Evolutionary conservation across 2,113 vertebrate genomes (phyloP).

Genomic region (Myotis lucifugus): DNA sequence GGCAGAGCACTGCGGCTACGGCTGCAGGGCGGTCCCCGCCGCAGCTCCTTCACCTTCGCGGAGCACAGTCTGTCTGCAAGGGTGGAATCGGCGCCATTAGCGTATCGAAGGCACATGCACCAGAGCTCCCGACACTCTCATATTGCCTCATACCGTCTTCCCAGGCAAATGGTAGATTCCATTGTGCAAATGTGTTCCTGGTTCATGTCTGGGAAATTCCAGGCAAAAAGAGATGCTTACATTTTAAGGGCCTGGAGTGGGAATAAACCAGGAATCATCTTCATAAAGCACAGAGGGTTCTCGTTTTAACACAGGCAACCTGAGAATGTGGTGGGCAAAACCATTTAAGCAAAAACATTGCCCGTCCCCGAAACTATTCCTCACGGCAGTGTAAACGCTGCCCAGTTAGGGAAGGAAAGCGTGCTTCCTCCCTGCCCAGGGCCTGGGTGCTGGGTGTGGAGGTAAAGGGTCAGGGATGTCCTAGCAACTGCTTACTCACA

Average conservation of each 20-base stretch:
- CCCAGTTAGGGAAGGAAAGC: background rate
- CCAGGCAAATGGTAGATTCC: conserved; percentile 12
- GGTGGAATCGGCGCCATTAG: conserved; percentile 9
- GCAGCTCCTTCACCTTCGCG: conserved; percentile 12
- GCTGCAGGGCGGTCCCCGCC: conserved; percentile 64
- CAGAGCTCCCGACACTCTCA: conserved; percentile 52
- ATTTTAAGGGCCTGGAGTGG: background rate
- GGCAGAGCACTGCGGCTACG: conserved; percentile 80
- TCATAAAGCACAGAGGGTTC: background rate
- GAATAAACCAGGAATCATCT: background rate
- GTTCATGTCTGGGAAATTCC: conserved; percentile 19
- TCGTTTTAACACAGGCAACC: conserved; percentile 38
- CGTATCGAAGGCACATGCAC: background rate
- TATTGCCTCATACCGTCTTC: background rate
- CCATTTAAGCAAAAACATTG: background rate
- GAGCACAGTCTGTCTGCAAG: conserved; percentile 62
- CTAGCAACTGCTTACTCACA: background rate
- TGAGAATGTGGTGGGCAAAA: background rate
- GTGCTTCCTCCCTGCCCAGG: background rate
- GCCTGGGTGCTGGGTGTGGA: fast-evolving
- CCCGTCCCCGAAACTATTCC: background rate
- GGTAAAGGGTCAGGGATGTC: background rate
- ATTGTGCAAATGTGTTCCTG: background rate
- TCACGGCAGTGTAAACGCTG: background rate
- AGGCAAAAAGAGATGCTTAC: conserved; percentile 2